Evolutionary conservation across 2,797 vertebrate genomes (phyloP).

Genomic region (Micrastur ruficollis): DNA sequence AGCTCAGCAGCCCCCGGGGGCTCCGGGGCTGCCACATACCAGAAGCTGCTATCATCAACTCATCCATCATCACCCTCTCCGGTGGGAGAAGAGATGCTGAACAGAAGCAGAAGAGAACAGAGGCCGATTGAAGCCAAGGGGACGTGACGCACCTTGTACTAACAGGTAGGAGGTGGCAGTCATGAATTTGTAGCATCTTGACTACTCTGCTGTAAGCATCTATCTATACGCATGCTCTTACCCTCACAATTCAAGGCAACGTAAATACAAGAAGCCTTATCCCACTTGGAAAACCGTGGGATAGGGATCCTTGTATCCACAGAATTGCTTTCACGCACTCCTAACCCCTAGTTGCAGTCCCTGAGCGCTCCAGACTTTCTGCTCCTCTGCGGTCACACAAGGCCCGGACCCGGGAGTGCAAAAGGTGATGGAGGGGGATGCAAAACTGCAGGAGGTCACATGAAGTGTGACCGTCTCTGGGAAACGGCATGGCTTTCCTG

Average conservation of each 20-base stretch:
- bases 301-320: background rate
- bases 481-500: background rate
- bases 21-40: background rate
- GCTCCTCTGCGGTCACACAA: fast-evolving
- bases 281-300: background rate
- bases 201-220: background rate
- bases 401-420: background rate
- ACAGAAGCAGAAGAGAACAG: background rate
- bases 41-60: background rate
- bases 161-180: background rate
- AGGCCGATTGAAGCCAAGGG: background rate
- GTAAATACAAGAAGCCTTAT: background rate
- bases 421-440: background rate
- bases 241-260: background rate
- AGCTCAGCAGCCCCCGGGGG: background rate
- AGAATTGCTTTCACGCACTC: background rate
- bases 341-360: background rate
- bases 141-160: fast-evolving
- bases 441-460: background rate
- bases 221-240: background rate
- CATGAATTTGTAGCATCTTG: background rate
- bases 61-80: background rate
- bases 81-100: background rate
- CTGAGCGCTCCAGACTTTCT: fast-evolving
- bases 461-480: background rate